Evolutionary conservation across 53 echinoderm and acorn worm species (phyloP), one percentile per base, ranked within the genome.

Genomic region (Zoroaster sp.): DNA sequence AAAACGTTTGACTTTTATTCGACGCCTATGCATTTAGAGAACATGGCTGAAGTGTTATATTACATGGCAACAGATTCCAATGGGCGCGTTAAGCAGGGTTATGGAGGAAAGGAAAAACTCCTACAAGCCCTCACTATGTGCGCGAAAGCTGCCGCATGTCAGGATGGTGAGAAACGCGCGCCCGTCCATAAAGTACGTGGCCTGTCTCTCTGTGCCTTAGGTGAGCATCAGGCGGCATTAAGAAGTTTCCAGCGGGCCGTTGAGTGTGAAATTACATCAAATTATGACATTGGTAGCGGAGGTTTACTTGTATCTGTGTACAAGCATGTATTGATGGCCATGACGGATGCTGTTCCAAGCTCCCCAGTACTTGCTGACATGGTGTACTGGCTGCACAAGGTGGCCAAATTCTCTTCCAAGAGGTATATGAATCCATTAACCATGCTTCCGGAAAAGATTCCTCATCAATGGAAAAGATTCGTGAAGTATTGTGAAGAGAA

Each of bases 161-260:
- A 82, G 32, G 82, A 82, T 33, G 82, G 82, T 4, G 39, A 67
- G 67, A 67, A 82, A 40, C 30, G 33, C 12, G 17, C 67, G 13
- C 3, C 45, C 1, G 18, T 35, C 49, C 75, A 75, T 35, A 45
- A 9, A 18, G 31, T 75, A 3, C 8, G 75, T 14, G 75, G 75
- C 28, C 47, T 47, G 20, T 75, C 47, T 75, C 75, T 75, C 10
- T 75, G 75, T 47, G 49, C 75, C 3, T 30, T 78, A 1, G 72
- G 75, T 47, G 45, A 89, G 13, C 70, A 79, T 44, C 45, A 52
- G 33, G 20, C 33, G 28, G 65, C 88, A 28, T 36, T 88, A 21
- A 40, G 35, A 34, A 52, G 74, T 35, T 88, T 88, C 42, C 75
- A 74, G 66, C 74, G 65, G 14, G 88, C 88, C 23, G 7, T 88